Conservation (phyloP, 2,888 invertebrate species). For the Ochlodes sylvanus region DNA sequence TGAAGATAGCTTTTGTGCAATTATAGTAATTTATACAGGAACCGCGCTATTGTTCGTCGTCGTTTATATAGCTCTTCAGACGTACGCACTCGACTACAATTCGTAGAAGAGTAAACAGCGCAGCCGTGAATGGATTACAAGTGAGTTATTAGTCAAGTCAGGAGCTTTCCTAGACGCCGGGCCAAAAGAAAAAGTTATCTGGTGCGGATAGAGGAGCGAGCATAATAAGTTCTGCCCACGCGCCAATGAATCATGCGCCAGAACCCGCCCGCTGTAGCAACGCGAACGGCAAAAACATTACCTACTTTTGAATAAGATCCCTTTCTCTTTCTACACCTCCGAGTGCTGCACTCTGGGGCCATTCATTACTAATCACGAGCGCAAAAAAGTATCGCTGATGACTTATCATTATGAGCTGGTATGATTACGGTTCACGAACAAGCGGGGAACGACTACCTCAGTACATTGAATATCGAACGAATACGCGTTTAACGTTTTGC, state of each 20-base stretch:
- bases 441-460: background rate
- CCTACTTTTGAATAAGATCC: constrained; percentile 84
- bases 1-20: constrained; percentile 57
- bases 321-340: constrained; percentile 83
- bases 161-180: constrained; percentile 55
- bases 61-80: constrained; percentile 2
- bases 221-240: constrained; percentile 67
- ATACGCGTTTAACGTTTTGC: constrained; percentile 1
- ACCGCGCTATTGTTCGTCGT: constrained; percentile 16
- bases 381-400: constrained; percentile 2
- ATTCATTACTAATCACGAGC: constrained; percentile 54
- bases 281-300: constrained; percentile 82
- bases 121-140: constrained; percentile 19
- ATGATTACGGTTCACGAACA: constrained; percentile 3
- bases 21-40: constrained; percentile 42
- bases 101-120: constrained; percentile 49
- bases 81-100: constrained; percentile 47
- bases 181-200: constrained; percentile 72
- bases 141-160: constrained; percentile 32
- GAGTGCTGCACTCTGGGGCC: constrained; percentile 66
- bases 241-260: constrained; percentile 35
- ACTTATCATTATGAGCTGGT: constrained; percentile 5
- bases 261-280: constrained; percentile 56
- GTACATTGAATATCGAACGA: background rate
- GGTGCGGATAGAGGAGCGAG: constrained; percentile 69